Base-by-base conservation (phyloP, 2,113 vertebrate species). In the Seriola quinqueradiata region DNA sequence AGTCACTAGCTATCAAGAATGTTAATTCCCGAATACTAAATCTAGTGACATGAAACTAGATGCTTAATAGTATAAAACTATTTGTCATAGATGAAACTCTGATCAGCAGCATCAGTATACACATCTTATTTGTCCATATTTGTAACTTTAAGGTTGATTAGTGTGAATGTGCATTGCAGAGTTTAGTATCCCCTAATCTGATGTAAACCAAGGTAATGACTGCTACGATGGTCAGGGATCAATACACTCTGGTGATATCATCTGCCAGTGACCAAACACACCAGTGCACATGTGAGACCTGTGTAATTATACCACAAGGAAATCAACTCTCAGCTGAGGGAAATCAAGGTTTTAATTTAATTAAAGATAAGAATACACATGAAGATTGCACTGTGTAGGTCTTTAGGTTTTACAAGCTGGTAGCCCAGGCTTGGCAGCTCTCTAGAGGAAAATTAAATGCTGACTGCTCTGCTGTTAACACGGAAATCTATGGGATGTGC, bases 271-370 rank as follows among this genome's bases (percentile, higher is more conserved):
- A 83, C 88, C 84, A 90, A 80, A 93, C 81, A 82, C 71, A 75
- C 59, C 79, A 83, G 55, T 76, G 72, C 66, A 81, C 91, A 68
- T 54, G 42, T 82, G 84, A 82, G 63, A 79, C 70, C 66, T 3
- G 54, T n/a, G 40, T 93, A 91, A 93, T 93, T 92, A 87, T 32
- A 91, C 90, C 84, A 83, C 74, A 63, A 92, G 90, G 92, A 92
- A 89, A 91, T 92, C 81, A 86, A 36, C 80, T 66, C 77, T 88
- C 84, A 83, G 90, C 83, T 90, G 32, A 79, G 87, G 85, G 90
- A 93, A 93, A 93, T 93, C 80, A 90, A 78, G 85, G 81, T 92
- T 92, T 93, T 93, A 92, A 94, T 94, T 92, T 76, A 92, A 94
- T 94, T 93, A 93, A 91, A 93, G 81, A 83, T 86, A 85, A 92